phyloP scores from a whole-genome alignment of 2,888 invertebrate genomes.

The Anorthoa munda region DNA sequence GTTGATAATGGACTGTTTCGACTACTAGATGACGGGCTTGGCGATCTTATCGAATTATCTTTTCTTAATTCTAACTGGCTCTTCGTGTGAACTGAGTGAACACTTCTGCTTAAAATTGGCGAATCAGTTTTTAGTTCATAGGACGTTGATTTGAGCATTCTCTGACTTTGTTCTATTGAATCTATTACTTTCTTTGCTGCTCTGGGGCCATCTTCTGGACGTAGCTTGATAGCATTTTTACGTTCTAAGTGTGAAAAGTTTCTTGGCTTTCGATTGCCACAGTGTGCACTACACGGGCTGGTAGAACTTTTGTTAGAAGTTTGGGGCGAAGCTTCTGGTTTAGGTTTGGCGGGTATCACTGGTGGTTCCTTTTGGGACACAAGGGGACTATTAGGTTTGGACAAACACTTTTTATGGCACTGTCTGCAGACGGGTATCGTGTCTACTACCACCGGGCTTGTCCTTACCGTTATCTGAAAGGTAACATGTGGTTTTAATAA shows the following conservation, averaged over 20 bases:
- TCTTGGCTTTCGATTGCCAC: constrained; percentile 84
- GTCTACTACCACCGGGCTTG: constrained; percentile 94
- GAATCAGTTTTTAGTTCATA: constrained; percentile 88
- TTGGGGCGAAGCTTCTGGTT: constrained; percentile 84
- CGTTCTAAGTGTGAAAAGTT: constrained; percentile 85
- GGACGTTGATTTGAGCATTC: constrained; percentile 88
- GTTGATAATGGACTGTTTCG: constrained; percentile 89
- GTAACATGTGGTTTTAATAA: constrained; percentile 34
- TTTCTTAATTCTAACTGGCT: constrained; percentile 86
- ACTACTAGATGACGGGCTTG: constrained; percentile 88
- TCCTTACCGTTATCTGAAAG: constrained; percentile 94
- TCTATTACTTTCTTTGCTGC: constrained; percentile 88
- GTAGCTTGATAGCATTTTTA: constrained; percentile 88
- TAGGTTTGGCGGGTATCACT: constrained; percentile 78
- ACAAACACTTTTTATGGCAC: constrained; percentile 95
- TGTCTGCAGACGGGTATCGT: constrained; percentile 94
- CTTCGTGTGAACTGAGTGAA: constrained; percentile 81
- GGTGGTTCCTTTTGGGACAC: constrained; percentile 86
- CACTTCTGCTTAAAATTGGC: constrained; percentile 81
- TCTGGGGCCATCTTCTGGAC: constrained; percentile 87
- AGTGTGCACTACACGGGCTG: constrained; percentile 85
- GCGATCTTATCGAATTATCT: constrained; percentile 85
- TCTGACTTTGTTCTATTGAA: constrained; percentile 89
- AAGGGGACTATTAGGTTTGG: constrained; percentile 89
- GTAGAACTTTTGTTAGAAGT: constrained; percentile 84